Conservation (phyloP, 2,888 invertebrate species). For the Troides helena region DNA sequence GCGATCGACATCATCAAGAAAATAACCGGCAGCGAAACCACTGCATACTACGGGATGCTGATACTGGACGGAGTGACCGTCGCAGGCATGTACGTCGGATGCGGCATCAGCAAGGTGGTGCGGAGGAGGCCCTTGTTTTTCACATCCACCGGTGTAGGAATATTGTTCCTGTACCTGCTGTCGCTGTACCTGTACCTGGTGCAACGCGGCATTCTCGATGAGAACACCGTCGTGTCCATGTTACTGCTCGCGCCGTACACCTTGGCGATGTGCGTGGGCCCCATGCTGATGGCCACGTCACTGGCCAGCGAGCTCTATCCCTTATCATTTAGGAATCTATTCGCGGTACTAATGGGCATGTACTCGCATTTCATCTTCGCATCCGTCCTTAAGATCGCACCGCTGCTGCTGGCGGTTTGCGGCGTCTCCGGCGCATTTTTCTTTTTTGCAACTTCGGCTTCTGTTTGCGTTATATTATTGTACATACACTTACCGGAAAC, state of each 20-base stretch:
- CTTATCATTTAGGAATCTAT: conserved; percentile 16
- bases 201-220: not conserved
- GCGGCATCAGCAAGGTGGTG: conserved; percentile 21
- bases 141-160: not conserved
- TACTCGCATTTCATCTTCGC: conserved; percentile 8
- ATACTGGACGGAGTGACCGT: conserved; percentile 33
- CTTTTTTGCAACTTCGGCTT: conserved; percentile 6
- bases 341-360: conserved; percentile 13
- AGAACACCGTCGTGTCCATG: conserved; percentile 11
- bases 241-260: conserved; percentile 9
- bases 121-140: not conserved
- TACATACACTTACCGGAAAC: conserved; percentile 35
- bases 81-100: conserved; percentile 42
- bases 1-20: conserved; percentile 28
- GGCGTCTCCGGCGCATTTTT: conserved; percentile 16
- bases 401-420: conserved; percentile 1
- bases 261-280: conserved; percentile 15
- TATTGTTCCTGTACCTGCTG: conserved; percentile 11
- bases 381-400: conserved; percentile 17
- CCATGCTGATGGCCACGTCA: conserved; percentile 17
- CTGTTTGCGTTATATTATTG: conserved; percentile 3
- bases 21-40: conserved; percentile 22
- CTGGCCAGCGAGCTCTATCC: conserved; percentile 21
- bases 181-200: conserved; percentile 16
- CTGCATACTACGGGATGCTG: conserved; percentile 30